Conservation (phyloP, 53 echinoderm and acorn worm genomes). For the Luidia sarsii region DNA sequence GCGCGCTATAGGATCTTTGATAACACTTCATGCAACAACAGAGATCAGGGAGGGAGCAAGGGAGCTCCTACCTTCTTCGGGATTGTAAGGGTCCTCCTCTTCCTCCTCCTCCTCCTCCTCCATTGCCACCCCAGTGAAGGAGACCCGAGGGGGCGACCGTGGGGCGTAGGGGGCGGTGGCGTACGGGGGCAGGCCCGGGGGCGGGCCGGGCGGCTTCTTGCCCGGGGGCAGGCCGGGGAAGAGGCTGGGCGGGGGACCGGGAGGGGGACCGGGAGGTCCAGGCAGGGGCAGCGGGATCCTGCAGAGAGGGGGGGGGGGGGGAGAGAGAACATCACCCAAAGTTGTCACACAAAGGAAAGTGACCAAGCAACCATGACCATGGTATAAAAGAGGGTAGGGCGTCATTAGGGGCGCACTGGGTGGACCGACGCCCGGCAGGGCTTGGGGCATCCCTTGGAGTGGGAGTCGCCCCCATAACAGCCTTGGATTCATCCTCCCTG, state of each 20-base stretch:
- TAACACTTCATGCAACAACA: neutral
- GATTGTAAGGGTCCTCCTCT: constrained; percentile 37
- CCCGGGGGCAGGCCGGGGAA: constrained; percentile 76
- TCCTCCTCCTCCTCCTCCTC: constrained; percentile 4
- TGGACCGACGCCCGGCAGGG: constrained; percentile 2
- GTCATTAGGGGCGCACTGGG: constrained; percentile 69
- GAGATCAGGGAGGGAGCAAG: neutral
- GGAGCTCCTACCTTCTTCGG: constrained; percentile 29
- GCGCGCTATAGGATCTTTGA: too few relatives aligned
- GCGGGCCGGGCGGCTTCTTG: constrained; percentile 82
- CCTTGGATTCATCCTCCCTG: constrained; percentile 36
- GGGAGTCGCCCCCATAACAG: neutral
- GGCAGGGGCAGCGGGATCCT: constrained; percentile 45
- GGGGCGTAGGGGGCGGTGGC: constrained; percentile 46
- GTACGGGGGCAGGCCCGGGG: constrained; percentile 74
- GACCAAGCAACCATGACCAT: too few relatives aligned
- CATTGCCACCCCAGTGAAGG: constrained; percentile 1
- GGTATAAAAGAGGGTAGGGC: too few relatives aligned
- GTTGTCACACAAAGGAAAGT: too few relatives aligned
- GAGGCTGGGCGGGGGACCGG: constrained; percentile 76
- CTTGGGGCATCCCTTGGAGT: constrained; percentile 15
- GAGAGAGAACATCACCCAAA: too few relatives aligned
- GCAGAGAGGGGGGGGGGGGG: neutral
- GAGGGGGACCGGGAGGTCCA: constrained; percentile 58
- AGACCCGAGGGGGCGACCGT: constrained; percentile 34